Conservation (phyloP, 2,113 vertebrate species). For the Climacteris rufus region DNA sequence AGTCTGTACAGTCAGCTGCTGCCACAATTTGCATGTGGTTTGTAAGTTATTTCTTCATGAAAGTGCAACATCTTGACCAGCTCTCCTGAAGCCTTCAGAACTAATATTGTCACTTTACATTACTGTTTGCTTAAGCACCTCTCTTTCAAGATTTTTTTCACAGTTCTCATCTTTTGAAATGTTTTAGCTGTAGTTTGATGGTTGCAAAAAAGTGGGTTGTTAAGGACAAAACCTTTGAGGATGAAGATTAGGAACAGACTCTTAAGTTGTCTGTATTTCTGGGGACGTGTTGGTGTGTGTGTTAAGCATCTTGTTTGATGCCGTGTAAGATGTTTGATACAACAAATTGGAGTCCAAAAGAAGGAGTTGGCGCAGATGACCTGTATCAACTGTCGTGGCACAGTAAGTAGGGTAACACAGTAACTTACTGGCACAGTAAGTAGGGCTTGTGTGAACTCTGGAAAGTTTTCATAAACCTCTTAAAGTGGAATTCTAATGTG, state of each 20-base stretch:
- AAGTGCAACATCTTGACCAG: background rate
- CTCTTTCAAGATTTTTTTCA: background rate
- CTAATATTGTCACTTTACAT: background rate
- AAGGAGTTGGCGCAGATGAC: background rate
- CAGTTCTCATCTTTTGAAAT: background rate
- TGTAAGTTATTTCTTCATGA: background rate
- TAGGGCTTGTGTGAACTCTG: background rate
- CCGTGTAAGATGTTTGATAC: background rate
- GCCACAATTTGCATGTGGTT: background rate
- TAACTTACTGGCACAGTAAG: background rate
- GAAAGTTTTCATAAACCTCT: background rate
- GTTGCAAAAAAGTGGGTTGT: background rate
- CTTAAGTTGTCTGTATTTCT: background rate
- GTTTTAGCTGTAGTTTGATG: background rate
- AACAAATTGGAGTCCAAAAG: background rate
- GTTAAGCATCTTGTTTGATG: background rate
- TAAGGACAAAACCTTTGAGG: background rate
- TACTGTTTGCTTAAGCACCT: background rate
- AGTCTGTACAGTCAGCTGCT: background rate
- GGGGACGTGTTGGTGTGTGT: background rate
- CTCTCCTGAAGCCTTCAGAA: background rate
- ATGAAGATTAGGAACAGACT: background rate
- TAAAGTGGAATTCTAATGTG: background rate
- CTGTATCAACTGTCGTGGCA: background rate
- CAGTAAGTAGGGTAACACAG: too few relatives aligned